These are phyloP conservation scores for Sarcophaga subvicina DNA, from an alignment of 2,888 invertebrate species.

Conservation along the genomic window DNA sequence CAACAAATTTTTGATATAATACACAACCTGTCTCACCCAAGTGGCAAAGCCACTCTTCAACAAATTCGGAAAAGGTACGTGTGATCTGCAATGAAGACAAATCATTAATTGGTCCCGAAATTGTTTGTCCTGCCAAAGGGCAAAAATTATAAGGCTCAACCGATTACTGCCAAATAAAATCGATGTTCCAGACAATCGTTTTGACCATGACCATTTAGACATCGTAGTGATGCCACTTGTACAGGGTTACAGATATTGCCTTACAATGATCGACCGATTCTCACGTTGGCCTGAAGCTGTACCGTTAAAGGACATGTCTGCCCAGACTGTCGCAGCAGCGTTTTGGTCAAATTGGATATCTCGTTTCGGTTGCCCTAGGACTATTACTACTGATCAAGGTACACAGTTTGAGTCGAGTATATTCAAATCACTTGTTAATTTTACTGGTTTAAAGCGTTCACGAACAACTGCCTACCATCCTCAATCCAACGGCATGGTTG, in stretches of 20 bases:
- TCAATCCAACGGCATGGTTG: conserved; percentile 57
- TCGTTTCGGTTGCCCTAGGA: not conserved
- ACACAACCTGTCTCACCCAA: conserved; percentile 33
- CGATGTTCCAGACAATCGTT: conserved; percentile 47
- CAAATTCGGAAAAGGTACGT: conserved; percentile 39
- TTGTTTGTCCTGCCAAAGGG: conserved; percentile 44
- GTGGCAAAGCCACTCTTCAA: conserved; percentile 35
- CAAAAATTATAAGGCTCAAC: conserved; percentile 27
- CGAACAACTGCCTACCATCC: conserved; percentile 63
- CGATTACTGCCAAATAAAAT: conserved; percentile 20
- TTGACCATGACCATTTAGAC: conserved; percentile 80
- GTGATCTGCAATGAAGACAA: conserved; percentile 55
- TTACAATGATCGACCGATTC: conserved; percentile 28
- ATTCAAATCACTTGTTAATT: conserved; percentile 30
- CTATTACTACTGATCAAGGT: conserved; percentile 39
- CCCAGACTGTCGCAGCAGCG: not conserved
- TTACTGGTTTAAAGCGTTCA: conserved; percentile 45
- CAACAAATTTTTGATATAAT: conserved; percentile 11
- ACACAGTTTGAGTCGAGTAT: conserved; percentile 51
- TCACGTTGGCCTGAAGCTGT: conserved; percentile 2
- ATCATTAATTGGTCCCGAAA: conserved; percentile 29
- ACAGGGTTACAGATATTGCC: not conserved
- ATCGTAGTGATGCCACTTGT: conserved; percentile 33
- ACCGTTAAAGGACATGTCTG: conserved; percentile 10
- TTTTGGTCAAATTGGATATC: conserved; percentile 28